Evolutionary conservation across 2,888 invertebrate genomes (phyloP).

Genomic region (Ganaspis brasiliensis): DNA sequence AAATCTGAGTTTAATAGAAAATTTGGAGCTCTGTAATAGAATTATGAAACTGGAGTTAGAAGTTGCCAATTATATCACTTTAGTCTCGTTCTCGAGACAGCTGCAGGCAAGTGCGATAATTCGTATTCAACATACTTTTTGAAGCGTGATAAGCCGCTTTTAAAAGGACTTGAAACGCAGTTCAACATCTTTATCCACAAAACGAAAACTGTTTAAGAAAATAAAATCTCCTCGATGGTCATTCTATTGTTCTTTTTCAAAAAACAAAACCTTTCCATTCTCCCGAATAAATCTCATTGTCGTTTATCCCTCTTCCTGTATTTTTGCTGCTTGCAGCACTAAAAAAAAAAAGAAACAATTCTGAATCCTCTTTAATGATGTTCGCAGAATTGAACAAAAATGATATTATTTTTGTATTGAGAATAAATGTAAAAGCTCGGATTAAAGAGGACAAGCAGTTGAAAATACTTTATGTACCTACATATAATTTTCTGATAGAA

Average conservation of each 20-base stretch:
- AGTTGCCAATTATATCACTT: constrained; percentile 40
- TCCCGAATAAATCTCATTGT: constrained; percentile 37
- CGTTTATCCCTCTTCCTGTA: constrained; percentile 36
- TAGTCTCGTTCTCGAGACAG: constrained; percentile 37
- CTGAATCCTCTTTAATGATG: no score
- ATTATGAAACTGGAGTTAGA: no score
- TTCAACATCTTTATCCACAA: constrained; percentile 64
- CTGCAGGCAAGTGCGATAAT: constrained; percentile 56
- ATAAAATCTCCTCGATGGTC: not conserved
- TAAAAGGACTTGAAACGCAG: constrained; percentile 70
- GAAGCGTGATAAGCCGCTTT: constrained; percentile 73
- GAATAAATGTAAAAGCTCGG: no score
- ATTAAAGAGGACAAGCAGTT: no score
- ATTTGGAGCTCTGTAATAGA: no score
- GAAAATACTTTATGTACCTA: no score
- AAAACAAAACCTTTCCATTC: not conserved
- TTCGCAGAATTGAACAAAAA: no score
- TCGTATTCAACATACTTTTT: constrained; percentile 71
- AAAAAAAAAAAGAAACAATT: no score
- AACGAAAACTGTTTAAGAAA: constrained; percentile 62
- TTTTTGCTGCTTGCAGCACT: no score
- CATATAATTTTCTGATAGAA: no score
- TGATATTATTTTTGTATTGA: no score
- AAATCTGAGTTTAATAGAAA: no score
- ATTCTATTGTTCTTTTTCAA: not conserved